Evolutionary conservation across 1,140 invertebrate species (phyloP), one percentile per base, ranked within the genome.

Genomic region (Papilio aristodemus): DNA sequence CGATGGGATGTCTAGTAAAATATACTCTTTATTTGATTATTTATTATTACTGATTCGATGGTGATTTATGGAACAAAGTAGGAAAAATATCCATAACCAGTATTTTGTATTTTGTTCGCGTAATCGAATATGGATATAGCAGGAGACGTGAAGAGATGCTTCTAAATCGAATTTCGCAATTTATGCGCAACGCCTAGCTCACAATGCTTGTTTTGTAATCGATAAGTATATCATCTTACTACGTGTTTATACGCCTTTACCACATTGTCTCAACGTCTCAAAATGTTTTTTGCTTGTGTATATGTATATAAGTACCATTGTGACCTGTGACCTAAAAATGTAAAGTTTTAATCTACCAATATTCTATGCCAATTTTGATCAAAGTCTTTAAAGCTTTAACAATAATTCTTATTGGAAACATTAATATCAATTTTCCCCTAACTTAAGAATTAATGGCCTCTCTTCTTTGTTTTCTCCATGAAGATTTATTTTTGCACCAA

Each of bases 391-490:
- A 4, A 25, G 9, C 10, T 13, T 54, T 22, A 11, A 11, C 9
- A 54, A 9, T 22, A 10, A 22, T 11, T 11, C 19, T 54, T 25
- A 54, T 11, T 11, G 22, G 46, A 11, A 54, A 4, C 46, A 54
- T 25, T 22, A 54, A 54, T 54, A 54, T 54, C 22, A 54, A 54
- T 54, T 54, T 46, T 54, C 46, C 19, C 46, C 46, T 25, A 54
- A 54, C 46, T 54, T 50, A 4, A 50, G 8, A 50, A 22, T 50
- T 22, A 50, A 22, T 22, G 41, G 19, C 5, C 9, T 32, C 4
- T 8, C 19, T 1, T 7, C 41, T 43, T 25, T 13, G 22, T 54
- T 9, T 17, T 50, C 46, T 19, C 19, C 46, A 22, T 54, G 19
- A 54, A 54, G 38, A 13, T 13, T 43, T 43, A 22, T 13, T 54